Evolutionary conservation across 2,888 invertebrate species (phyloP).

Genomic region (Galeruca laticollis): DNA sequence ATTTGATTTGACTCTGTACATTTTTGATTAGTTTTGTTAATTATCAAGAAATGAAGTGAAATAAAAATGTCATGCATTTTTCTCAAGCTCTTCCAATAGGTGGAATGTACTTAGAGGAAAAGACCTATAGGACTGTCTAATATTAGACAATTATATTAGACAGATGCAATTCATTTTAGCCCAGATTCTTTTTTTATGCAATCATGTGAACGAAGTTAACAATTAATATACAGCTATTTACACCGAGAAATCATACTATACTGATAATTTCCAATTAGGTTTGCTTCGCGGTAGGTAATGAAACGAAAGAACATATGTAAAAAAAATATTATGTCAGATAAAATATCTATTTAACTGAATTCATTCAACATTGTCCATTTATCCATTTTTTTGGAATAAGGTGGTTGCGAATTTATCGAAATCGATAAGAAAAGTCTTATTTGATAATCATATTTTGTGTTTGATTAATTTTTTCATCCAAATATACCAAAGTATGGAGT

Average conservation of each 20-base stretch:
- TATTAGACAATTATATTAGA: neutral
- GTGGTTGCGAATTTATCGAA: neutral
- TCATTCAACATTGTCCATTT: neutral
- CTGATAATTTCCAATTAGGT: conserved; percentile 39
- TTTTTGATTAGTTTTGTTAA: no score
- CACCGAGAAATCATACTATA: conserved; percentile 24
- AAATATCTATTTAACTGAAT: neutral
- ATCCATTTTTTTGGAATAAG: no score
- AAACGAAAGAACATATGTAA: conserved; percentile 35
- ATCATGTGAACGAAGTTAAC: conserved; percentile 29
- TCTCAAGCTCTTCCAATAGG: neutral
- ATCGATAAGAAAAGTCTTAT: neutral
- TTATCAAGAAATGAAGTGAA: no score
- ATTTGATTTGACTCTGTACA: neutral
- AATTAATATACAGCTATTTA: conserved; percentile 36
- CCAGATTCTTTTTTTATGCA: conserved; percentile 38
- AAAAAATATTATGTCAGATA: conserved; percentile 3
- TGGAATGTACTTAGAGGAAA: conserved; percentile 1
- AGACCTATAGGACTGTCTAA: conserved; percentile 3
- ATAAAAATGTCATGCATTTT: no score
- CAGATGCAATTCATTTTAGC: conserved; percentile 23
- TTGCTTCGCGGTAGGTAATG: conserved; percentile 39
- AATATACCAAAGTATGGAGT: no score
- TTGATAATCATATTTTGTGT: no score
- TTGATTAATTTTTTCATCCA: no score